Conservation (phyloP, 2,797 vertebrate species). For the Valencia hispanica region DNA sequence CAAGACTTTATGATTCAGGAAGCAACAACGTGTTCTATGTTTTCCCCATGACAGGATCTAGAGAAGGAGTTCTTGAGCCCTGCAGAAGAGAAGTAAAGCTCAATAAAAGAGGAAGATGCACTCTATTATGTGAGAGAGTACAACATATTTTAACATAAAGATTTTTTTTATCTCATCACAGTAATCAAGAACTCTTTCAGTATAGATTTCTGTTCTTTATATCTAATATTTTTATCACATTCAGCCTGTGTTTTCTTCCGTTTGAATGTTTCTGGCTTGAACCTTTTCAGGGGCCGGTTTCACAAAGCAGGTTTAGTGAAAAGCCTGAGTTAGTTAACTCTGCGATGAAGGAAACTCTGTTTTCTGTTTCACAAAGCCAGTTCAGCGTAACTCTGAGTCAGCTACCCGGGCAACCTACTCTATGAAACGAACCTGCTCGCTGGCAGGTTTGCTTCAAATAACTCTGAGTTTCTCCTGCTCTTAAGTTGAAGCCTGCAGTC, state of each 20-base stretch:
- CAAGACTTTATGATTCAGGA: neutral
- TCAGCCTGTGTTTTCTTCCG: neutral
- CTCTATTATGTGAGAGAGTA: neutral
- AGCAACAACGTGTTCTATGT: neutral
- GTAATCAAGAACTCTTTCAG: slow-evolving; percentile 2
- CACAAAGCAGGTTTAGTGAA: too few species aligned
- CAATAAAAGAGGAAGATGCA: neutral
- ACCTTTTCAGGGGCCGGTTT: too few species aligned
- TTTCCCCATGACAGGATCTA: neutral
- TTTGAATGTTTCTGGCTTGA: slow-evolving; percentile 12
- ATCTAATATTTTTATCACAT: neutral
- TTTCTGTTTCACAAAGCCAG: too few species aligned
- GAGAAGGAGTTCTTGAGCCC: neutral
- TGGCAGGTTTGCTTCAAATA: too few species aligned
- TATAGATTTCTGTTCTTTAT: slow-evolving; percentile 1
- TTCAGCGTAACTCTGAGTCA: too few species aligned
- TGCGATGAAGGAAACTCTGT: too few species aligned
- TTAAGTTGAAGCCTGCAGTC: too few species aligned
- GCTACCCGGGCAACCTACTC: too few species aligned
- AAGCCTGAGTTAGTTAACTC: too few species aligned
- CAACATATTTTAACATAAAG: neutral
- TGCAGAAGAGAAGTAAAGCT: neutral
- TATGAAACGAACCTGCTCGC: too few species aligned
- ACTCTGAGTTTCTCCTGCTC: too few species aligned
- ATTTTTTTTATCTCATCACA: neutral